Evolutionary conservation across 2,888 invertebrate genomes (phyloP).

Genomic region (Isotomurus palustris): DNA sequence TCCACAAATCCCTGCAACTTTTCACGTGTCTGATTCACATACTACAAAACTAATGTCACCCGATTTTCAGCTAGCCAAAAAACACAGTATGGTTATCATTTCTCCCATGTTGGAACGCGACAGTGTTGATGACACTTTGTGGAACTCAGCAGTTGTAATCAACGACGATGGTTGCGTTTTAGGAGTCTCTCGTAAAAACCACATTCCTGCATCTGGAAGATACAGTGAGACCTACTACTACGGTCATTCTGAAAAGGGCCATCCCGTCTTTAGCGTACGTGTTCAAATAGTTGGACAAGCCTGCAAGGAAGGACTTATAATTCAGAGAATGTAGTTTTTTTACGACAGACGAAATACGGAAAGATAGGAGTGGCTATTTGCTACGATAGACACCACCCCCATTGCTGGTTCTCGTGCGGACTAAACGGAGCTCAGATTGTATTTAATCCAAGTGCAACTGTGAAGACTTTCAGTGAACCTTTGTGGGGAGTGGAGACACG

Average conservation of each 20-base stretch:
- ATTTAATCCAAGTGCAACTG: slow-evolving; percentile 58
- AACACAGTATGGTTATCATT: slow-evolving; percentile 24
- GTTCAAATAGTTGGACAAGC: too few relatives aligned
- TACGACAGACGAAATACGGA: slow-evolving; percentile 46
- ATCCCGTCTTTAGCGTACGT: slow-evolving; percentile 29
- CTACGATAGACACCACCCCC: slow-evolving; percentile 58
- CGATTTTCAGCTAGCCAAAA: slow-evolving; percentile 18
- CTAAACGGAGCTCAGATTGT: slow-evolving; percentile 59
- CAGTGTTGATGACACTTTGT: slow-evolving; percentile 9
- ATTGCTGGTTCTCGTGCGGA: slow-evolving; percentile 57
- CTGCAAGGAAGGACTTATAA: too few relatives aligned
- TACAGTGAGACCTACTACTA: slow-evolving; percentile 20
- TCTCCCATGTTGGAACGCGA: slow-evolving; percentile 27
- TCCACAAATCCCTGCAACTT: background rate
- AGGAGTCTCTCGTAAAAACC: slow-evolving; percentile 19
- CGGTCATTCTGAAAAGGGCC: slow-evolving; percentile 9
- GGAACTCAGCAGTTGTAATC: slow-evolving; percentile 26
- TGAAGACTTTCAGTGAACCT: slow-evolving; percentile 55
- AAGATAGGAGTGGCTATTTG: slow-evolving; percentile 57
- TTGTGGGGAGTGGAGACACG: slow-evolving; percentile 57
- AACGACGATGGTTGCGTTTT: slow-evolving; percentile 14
- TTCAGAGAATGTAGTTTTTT: background rate
- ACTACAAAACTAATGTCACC: too few relatives aligned
- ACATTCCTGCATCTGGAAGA: slow-evolving; percentile 20
- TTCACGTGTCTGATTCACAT: too few relatives aligned